phyloP scores from a whole-genome alignment of 2,888 invertebrate genomes.

The Mimumesa dahlbomi region DNA sequence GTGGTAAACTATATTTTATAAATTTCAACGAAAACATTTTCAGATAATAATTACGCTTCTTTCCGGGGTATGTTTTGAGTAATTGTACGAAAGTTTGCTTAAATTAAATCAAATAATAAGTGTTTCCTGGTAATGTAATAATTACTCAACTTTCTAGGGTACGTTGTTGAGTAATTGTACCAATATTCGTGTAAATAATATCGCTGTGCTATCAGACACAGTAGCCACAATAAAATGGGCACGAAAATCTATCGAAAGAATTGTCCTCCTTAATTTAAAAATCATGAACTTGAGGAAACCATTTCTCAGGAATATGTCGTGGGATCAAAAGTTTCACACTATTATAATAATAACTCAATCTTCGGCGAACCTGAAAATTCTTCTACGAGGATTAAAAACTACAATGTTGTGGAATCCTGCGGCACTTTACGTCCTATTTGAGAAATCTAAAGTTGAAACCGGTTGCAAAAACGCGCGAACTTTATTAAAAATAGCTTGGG shows the following conservation, averaged over 20 bases:
- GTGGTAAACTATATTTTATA: too few species aligned
- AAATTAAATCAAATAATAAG: too few species aligned
- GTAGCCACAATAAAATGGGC: not conserved
- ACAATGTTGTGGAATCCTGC: constrained; percentile 57
- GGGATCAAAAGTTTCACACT: constrained; percentile 2
- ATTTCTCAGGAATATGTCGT: too few species aligned
- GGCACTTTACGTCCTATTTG: constrained; percentile 37
- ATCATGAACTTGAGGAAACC: not conserved
- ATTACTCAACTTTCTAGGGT: not conserved
- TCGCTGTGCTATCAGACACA: not conserved
- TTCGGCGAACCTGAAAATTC: not conserved
- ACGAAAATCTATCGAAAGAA: not conserved
- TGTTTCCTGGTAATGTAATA: too few species aligned
- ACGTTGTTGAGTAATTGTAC: constrained; percentile 5
- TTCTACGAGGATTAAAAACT: constrained; percentile 24
- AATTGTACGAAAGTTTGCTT: too few species aligned
- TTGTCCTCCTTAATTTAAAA: not conserved
- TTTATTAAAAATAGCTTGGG: constrained; percentile 45
- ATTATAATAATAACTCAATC: constrained; percentile 6
- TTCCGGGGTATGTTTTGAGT: too few species aligned
- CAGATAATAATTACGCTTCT: too few species aligned
- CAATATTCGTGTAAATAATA: not conserved
- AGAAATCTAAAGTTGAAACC: constrained; percentile 1
- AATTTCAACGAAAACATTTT: not conserved
- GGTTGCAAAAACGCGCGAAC: constrained; percentile 36